A percentile compares a stretch with the other conserved stretches of the same genome.
Evolutionary conservation across 2,113 vertebrate genomes (phyloP).

Genomic region (Cyanocitta stelleri): DNA sequence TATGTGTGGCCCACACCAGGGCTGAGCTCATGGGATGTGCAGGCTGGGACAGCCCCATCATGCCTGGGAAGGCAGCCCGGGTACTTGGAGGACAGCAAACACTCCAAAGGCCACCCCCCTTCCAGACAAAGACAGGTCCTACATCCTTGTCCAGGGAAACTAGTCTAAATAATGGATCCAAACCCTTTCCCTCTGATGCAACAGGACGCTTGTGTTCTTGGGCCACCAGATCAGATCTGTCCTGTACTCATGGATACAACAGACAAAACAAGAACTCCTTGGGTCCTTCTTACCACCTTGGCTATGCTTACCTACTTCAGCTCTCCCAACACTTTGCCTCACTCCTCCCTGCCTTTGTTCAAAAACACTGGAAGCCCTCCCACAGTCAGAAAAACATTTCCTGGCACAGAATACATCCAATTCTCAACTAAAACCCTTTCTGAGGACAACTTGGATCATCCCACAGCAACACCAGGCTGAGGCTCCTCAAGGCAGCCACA

Average conservation of each 20-base stretch:
- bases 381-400: not conserved
- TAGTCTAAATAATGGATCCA: not conserved
- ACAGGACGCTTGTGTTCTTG: fast-evolving
- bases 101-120: not conserved
- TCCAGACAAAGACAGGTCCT: not conserved
- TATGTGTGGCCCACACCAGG: fast-evolving
- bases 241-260: not conserved
- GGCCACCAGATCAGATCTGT: not conserved
- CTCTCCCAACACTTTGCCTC: not conserved
- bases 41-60: fast-evolving
- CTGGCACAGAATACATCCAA: not conserved
- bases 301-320: not conserved
- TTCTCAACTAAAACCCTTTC: not conserved
- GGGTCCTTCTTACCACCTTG: not conserved
- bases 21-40: fast-evolving
- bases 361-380: not conserved
- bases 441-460: not conserved
- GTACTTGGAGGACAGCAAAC: not conserved
- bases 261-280: not conserved
- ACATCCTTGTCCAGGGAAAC: not conserved
- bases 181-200: not conserved
- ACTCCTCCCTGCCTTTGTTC: not conserved
- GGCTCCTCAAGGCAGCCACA: not conserved
- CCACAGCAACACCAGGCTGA: not conserved
- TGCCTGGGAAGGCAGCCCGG: not conserved